Evolutionary conservation across 2,797 vertebrate species (phyloP).

Genomic region (Avahi laniger): DNA sequence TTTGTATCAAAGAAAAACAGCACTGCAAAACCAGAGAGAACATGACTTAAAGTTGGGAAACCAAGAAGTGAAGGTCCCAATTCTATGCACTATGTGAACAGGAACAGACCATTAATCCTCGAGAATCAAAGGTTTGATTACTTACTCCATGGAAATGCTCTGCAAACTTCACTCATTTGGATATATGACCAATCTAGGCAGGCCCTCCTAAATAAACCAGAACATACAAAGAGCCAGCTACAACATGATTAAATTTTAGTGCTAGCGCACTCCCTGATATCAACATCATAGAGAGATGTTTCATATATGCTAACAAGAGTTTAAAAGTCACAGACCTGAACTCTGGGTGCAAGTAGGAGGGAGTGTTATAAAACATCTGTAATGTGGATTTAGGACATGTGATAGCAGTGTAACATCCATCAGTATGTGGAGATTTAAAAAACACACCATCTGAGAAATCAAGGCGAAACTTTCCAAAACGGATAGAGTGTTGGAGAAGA

Average conservation of each 20-base stretch:
- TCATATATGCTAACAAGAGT: not conserved
- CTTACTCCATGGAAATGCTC: not conserved
- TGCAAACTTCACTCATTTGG: not conserved
- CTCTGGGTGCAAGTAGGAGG: not conserved
- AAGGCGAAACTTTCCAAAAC: not conserved
- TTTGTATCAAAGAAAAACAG: constrained; percentile 21
- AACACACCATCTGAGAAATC: constrained; percentile 45
- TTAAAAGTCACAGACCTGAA: constrained; percentile 39
- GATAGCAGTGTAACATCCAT: constrained; percentile 28
- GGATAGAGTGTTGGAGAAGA: not conserved
- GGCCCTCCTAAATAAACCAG: not conserved
- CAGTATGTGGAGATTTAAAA: constrained; percentile 40
- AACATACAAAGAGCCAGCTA: not conserved
- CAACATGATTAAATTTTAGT: not conserved
- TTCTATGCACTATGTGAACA: not conserved
- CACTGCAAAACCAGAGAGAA: constrained; percentile 1
- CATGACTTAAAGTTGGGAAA: not conserved
- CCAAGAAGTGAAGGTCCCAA: not conserved
- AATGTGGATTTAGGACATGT: constrained; percentile 34
- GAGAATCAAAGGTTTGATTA: not conserved
- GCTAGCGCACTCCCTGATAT: not conserved
- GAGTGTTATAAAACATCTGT: constrained; percentile 25
- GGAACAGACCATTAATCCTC: not conserved
- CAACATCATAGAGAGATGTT: not conserved
- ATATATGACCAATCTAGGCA: not conserved